A percentile compares a stretch with the other conserved stretches of the same genome.
phyloP scores from a whole-genome alignment of 2,113 vertebrate genomes.

The Axis porcinus region DNA sequence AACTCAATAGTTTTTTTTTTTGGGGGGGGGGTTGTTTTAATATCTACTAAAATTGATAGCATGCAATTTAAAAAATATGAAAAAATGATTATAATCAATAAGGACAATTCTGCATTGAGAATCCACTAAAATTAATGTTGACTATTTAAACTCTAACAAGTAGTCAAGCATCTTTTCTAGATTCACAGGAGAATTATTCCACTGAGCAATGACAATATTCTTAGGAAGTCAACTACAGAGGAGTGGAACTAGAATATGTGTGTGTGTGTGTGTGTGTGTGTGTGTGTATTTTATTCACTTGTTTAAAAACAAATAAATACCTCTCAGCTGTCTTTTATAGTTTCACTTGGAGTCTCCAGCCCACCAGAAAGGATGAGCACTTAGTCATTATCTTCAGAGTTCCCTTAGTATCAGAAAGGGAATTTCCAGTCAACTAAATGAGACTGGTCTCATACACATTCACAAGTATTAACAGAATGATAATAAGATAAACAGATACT shows the following conservation, averaged over 20 bases:
- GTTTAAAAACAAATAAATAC: background rate
- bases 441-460: background rate
- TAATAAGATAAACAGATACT: background rate
- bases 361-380: fast-evolving
- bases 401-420: background rate
- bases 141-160: background rate
- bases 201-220: background rate
- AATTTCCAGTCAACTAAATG: conserved; percentile 1
- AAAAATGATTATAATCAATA: background rate
- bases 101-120: background rate
- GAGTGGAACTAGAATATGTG: background rate
- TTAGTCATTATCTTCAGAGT: background rate
- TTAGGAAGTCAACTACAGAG: background rate
- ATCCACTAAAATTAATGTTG: background rate
- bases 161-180: background rate
- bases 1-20: no score
- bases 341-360: background rate
- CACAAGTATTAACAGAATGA: background rate
- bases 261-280: background rate
- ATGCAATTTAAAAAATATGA: background rate
- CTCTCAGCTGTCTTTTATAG: background rate
- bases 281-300: background rate
- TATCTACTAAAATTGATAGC: background rate
- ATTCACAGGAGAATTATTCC: background rate
- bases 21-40: background rate